phyloP scores from a whole-genome alignment of 2,888 invertebrate species.

The Drosophila nr. perissopoda region DNA sequence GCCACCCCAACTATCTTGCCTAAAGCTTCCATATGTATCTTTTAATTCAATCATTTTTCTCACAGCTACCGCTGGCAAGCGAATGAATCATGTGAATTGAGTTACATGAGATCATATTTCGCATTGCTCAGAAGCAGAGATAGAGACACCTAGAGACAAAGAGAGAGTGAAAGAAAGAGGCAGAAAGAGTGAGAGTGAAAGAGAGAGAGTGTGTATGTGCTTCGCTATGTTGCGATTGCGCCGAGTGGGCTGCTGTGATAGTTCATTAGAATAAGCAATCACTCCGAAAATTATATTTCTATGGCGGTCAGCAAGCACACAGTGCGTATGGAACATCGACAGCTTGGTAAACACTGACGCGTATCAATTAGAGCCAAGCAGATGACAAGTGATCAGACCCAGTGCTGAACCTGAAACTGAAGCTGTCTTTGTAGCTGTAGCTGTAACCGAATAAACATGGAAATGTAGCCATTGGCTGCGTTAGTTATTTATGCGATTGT shows the following conservation, averaged over 20 bases:
- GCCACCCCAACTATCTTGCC: constrained; percentile 9
- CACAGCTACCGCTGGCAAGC: constrained; percentile 60
- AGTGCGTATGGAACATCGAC: constrained; percentile 73
- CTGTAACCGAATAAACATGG: constrained; percentile 19
- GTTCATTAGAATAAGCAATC: constrained; percentile 75
- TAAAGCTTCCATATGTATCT: constrained; percentile 40
- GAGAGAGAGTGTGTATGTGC: neutral
- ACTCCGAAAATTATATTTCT: constrained; percentile 41
- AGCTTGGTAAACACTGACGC: constrained; percentile 71
- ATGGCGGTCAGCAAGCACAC: constrained; percentile 67
- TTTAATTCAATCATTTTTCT: constrained; percentile 78
- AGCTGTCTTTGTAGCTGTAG: neutral
- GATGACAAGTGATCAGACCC: constrained; percentile 48
- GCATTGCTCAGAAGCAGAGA: constrained; percentile 33
- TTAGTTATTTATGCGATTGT: constrained; percentile 68
- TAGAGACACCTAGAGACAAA: neutral
- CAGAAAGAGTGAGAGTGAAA: neutral
- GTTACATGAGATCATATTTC: constrained; percentile 74
- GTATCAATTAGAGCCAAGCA: constrained; percentile 72
- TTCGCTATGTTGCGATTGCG: constrained; percentile 40
- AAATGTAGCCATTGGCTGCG: constrained; percentile 34
- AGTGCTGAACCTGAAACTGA: neutral
- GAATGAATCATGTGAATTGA: constrained; percentile 68
- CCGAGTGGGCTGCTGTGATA: constrained; percentile 29
- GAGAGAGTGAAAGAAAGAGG: neutral